phyloP scores from a whole-genome alignment of 2,888 invertebrate species.

The Cataglyphis livida region DNA sequence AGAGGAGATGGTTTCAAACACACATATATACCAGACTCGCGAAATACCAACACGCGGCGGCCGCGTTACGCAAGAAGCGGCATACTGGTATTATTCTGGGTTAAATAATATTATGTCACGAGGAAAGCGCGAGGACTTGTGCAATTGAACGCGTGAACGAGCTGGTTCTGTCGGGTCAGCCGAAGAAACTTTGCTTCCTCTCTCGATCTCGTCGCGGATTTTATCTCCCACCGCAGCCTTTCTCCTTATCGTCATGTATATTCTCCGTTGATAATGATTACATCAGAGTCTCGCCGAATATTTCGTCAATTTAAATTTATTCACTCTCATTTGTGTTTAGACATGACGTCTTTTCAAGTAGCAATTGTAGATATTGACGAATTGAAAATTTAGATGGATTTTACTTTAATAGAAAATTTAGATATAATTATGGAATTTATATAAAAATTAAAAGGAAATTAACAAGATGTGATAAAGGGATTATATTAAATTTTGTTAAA shows the following conservation, averaged over 20 bases:
- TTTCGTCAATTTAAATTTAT: not conserved
- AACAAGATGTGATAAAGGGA: not conserved
- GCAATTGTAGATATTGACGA: not conserved
- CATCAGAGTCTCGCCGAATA: not conserved
- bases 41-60: slow-evolving; percentile 77
- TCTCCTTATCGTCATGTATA: not conserved
- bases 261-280: not conserved
- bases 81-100: slow-evolving; percentile 81
- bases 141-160: slow-evolving; percentile 72
- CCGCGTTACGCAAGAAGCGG: slow-evolving; percentile 76
- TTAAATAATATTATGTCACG: slow-evolving; percentile 84
- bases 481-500: slow-evolving; percentile 2
- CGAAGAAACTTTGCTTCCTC: slow-evolving; percentile 50
- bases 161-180: slow-evolving; percentile 52
- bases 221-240: slow-evolving; percentile 11
- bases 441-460: not conserved
- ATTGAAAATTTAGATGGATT: not conserved
- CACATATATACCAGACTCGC: slow-evolving; percentile 73
- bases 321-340: not conserved
- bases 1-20: slow-evolving; percentile 54
- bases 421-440: not conserved
- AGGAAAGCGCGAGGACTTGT: slow-evolving; percentile 80
- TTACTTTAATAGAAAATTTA: not conserved
- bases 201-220: slow-evolving; percentile 25
- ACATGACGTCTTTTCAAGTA: not conserved